A percentile compares a stretch with the other conserved stretches of the same genome.
phyloP scores from a whole-genome alignment of 1,140 invertebrate species.

The Sycobia sp. region DNA sequence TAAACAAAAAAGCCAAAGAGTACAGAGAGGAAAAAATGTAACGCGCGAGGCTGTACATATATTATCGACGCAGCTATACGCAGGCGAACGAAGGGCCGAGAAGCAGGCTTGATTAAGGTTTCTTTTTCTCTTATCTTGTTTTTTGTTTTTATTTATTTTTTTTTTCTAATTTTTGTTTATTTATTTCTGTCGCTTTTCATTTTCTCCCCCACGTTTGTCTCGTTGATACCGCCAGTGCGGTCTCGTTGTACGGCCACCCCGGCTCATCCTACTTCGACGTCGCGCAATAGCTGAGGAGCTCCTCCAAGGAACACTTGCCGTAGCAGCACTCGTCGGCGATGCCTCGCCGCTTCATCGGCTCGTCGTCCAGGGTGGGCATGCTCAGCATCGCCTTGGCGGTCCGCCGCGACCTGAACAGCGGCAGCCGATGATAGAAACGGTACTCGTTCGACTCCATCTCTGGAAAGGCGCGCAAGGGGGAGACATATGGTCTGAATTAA shows the following conservation, averaged over 20 bases:
- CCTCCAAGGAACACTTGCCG: conserved; percentile 54
- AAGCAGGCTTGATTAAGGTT: too few relatives aligned
- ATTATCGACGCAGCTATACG: too few relatives aligned
- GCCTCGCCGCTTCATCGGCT: conserved; percentile 53
- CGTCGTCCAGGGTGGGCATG: conserved; percentile 57
- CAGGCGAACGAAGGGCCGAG: too few relatives aligned
- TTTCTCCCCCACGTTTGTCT: neutral
- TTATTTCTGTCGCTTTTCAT: too few relatives aligned
- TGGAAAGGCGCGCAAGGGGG: conserved; percentile 38
- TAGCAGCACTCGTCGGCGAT: conserved; percentile 61
- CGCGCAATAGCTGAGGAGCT: conserved; percentile 58
- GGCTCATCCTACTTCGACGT: conserved; percentile 4
- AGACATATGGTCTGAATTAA: too few relatives aligned
- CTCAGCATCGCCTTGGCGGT: conserved; percentile 50
- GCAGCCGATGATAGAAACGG: conserved; percentile 45
- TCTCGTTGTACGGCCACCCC: neutral
- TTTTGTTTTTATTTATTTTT: too few relatives aligned
- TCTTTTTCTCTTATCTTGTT: too few relatives aligned
- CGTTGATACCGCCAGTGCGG: neutral
- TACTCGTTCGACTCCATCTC: conserved; percentile 53
- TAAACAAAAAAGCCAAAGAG: too few relatives aligned
- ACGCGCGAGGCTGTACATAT: too few relatives aligned
- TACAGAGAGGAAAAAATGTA: too few relatives aligned
- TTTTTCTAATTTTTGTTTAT: too few relatives aligned
- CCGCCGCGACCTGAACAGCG: conserved; percentile 47